A percentile compares a stretch with the other conserved stretches of the same genome.
Conservation (phyloP, 1,140 invertebrate genomes). For the Fopius arisanus region DNA sequence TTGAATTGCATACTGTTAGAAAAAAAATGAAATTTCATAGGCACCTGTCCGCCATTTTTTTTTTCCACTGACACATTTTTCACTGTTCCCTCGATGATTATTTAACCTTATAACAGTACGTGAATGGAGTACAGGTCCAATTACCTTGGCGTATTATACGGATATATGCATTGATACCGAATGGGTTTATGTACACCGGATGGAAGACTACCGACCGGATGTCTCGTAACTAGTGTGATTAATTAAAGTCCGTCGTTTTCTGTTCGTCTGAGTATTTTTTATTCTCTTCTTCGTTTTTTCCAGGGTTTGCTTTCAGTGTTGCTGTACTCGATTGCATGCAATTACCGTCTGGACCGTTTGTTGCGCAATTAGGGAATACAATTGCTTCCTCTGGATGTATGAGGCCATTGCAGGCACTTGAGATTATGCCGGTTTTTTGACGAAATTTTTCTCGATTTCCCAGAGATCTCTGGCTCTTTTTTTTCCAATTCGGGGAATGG, state of each 20-base stretch:
- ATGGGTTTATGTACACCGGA: constrained; percentile 7
- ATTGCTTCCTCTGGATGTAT: constrained; percentile 38
- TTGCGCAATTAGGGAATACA: constrained; percentile 42
- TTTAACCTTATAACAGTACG: neutral
- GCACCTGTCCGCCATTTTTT: no score
- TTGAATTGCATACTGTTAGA: neutral
- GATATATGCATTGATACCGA: neutral
- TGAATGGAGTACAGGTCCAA: neutral
- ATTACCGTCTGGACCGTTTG: constrained; percentile 41
- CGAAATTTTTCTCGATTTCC: neutral
- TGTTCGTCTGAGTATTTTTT: constrained; percentile 25
- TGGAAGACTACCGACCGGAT: constrained; percentile 27
- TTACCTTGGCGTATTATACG: neutral
- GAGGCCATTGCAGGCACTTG: neutral
- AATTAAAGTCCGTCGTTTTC: constrained; percentile 38
- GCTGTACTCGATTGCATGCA: constrained; percentile 46
- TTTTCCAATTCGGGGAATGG: no score
- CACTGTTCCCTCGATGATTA: neutral
- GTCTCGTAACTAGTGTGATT: constrained; percentile 42
- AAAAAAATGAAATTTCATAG: no score
- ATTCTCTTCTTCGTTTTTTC: neutral
- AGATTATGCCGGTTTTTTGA: neutral
- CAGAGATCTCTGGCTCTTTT: neutral
- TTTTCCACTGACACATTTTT: no score
- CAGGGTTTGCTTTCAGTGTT: neutral